These are phyloP conservation scores for Troides oblongomaculatus DNA, from an alignment of 2,888 invertebrate species.

Conservation along the genomic window DNA sequence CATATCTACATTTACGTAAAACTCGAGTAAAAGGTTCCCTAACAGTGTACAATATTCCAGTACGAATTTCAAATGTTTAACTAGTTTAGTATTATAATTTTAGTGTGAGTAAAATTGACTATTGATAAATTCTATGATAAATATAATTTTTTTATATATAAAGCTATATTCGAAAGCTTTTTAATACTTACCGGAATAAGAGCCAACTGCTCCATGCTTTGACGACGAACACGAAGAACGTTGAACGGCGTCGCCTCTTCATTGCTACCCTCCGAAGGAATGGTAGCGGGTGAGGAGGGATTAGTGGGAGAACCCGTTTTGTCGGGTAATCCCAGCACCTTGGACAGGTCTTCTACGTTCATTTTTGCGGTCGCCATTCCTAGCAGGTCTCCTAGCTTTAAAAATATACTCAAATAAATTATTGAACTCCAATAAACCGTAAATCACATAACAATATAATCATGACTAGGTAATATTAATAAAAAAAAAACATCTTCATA, in stretches of 20 bases:
- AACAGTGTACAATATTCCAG: too few species aligned
- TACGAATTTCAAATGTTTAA: too few species aligned
- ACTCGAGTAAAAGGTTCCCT: too few species aligned
- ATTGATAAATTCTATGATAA: not conserved
- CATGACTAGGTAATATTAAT: not conserved
- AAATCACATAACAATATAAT: not conserved
- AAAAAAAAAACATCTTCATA: not conserved
- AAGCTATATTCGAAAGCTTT: not conserved
- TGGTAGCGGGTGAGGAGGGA: slow-evolving; percentile 34
- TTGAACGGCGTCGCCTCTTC: slow-evolving; percentile 62
- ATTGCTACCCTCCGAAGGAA: slow-evolving; percentile 34
- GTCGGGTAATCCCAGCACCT: slow-evolving; percentile 86
- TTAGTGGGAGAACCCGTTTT: slow-evolving; percentile 60
- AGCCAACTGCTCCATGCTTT: slow-evolving; percentile 98
- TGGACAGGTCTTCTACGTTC: slow-evolving; percentile 93
- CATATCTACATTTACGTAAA: too few species aligned
- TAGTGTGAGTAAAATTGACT: not conserved
- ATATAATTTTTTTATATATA: not conserved
- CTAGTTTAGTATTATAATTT: too few species aligned
- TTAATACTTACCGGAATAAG: slow-evolving; percentile 88
- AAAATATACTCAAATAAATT: slow-evolving; percentile 17
- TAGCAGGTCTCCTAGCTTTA: slow-evolving; percentile 91
- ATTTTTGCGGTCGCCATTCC: slow-evolving; percentile 97
- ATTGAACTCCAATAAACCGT: not conserved
- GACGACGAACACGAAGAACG: slow-evolving; percentile 85